Conservation (phyloP, 2,113 vertebrate genomes). For the Pantherophis guttatus region DNA sequence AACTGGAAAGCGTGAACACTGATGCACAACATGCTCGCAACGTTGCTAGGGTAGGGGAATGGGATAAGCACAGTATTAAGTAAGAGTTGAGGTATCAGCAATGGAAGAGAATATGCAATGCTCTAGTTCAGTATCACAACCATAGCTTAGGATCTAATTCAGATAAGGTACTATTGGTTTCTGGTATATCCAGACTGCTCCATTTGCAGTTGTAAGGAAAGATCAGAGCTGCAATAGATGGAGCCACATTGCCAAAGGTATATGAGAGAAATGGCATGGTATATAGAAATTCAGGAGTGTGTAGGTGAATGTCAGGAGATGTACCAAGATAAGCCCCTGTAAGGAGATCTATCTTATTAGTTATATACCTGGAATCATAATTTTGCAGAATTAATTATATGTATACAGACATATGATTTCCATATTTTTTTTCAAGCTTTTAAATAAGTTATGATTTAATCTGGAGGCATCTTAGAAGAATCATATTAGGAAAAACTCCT, state of each 20-base stretch:
- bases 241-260: neutral
- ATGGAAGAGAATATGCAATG: neutral
- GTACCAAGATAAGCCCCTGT: neutral
- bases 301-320: neutral
- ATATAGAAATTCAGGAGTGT: neutral
- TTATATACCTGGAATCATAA: neutral
- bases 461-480: neutral
- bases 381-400: neutral
- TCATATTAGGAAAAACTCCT: neutral
- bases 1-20: constrained; percentile 72
- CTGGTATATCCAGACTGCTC: neutral
- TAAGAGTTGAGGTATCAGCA: neutral
- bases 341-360: neutral
- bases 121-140: neutral
- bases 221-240: neutral
- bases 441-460: neutral
- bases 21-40: constrained; percentile 74
- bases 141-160: neutral
- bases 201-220: neutral
- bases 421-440: neutral
- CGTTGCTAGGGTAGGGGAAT: constrained; percentile 70
- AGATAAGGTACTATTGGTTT: neutral
- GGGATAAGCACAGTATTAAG: neutral
- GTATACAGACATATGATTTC: neutral
- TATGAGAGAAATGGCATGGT: neutral